These are phyloP conservation scores for Dermatemys mawii DNA, from an alignment of 2,113 vertebrate species.

Conservation along the genomic window DNA sequence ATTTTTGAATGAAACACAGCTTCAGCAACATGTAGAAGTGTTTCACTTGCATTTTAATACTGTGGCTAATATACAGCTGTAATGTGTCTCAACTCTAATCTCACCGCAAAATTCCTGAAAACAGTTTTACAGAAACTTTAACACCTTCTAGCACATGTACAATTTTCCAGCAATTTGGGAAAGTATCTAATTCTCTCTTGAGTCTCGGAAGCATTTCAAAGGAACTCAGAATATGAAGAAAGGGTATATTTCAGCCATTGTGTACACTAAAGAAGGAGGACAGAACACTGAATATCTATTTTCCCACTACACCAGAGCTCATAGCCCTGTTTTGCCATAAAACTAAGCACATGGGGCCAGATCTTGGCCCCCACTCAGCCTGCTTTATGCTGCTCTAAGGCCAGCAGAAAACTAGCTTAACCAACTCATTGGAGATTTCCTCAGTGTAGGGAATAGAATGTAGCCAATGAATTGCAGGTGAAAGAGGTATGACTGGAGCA, in stretches of 20 bases:
- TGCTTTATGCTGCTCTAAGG: background rate
- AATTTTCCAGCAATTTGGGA: slow-evolving; percentile 34
- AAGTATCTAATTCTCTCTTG: slow-evolving; percentile 1
- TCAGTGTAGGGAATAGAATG: background rate
- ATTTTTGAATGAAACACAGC: slow-evolving; percentile 29
- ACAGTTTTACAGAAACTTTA: slow-evolving; percentile 1
- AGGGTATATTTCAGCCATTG: background rate
- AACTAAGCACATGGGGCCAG: background rate
- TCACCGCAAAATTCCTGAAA: slow-evolving; percentile 29
- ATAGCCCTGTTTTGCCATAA: slow-evolving; percentile 2
- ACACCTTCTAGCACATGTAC: background rate
- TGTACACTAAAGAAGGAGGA: background rate
- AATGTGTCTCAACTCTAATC: slow-evolving; percentile 12
- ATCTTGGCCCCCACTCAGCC: background rate
- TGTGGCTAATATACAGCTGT: slow-evolving; percentile 5
- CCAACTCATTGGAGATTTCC: background rate
- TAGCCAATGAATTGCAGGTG: background rate
- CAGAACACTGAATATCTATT: background rate
- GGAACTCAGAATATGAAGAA: background rate
- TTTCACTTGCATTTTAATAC: slow-evolving; percentile 35
- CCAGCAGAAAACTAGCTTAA: background rate
- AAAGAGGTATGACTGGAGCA: background rate
- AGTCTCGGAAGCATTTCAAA: slow-evolving; percentile 36
- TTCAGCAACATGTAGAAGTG: slow-evolving; percentile 42
- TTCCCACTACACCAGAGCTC: background rate